These are phyloP conservation scores for Aromia moschata DNA, from an alignment of 2,888 invertebrate species.

Conservation along the genomic window DNA sequence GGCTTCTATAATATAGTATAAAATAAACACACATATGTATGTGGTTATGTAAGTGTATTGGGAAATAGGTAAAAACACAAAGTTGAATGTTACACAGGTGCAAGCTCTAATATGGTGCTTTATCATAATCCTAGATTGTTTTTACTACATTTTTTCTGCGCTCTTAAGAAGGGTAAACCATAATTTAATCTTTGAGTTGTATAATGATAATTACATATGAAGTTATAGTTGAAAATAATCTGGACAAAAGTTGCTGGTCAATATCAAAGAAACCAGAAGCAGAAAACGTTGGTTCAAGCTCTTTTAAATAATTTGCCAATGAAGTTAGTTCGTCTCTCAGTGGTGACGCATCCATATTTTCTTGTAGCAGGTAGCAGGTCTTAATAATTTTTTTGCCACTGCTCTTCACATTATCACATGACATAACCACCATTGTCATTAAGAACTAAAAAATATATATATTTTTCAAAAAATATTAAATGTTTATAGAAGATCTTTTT, in stretches of 20 bases:
- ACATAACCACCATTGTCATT: neutral
- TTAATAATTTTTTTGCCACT: slow-evolving; percentile 17
- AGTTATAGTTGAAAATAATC: slow-evolving; percentile 26
- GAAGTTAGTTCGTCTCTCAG: slow-evolving; percentile 12
- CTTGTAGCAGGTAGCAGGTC: slow-evolving; percentile 25
- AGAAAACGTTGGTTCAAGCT: slow-evolving; percentile 25
- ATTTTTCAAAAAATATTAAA: too few species aligned
- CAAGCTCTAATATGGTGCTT: too few species aligned
- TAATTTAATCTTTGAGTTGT: slow-evolving; percentile 29
- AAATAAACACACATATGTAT: too few species aligned
- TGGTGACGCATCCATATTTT: slow-evolving; percentile 9
- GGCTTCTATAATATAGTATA: too few species aligned
- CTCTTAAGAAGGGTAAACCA: too few species aligned
- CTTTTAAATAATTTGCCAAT: slow-evolving; percentile 18
- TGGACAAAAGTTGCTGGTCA: slow-evolving; percentile 25
- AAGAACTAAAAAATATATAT: slow-evolving; percentile 7
- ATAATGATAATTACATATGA: slow-evolving; percentile 32
- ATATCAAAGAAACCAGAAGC: slow-evolving; percentile 29
- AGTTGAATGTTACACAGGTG: too few species aligned
- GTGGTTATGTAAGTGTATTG: too few species aligned
- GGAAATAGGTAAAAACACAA: too few species aligned
- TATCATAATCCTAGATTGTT: too few species aligned
- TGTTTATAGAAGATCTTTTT: too few species aligned
- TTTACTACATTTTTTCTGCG: too few species aligned
- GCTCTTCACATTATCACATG: slow-evolving; percentile 23